Percentiles rank a stretch among this genome's conserved stretches.
phyloP scores from a whole-genome alignment of 2,797 vertebrate species.

The Gymnocypris eckloni region DNA sequence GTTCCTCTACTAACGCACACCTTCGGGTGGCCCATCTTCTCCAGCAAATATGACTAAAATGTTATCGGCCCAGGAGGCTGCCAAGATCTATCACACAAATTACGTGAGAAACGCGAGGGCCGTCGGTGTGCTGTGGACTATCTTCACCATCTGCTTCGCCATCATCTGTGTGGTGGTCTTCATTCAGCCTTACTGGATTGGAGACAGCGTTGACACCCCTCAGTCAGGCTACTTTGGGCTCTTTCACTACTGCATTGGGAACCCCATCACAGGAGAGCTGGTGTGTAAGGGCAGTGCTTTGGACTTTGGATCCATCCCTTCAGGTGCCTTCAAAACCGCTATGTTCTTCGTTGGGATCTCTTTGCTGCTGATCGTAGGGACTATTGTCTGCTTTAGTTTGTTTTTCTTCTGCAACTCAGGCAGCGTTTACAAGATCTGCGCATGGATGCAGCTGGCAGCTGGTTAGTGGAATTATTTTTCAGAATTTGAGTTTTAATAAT shows the following conservation, averaged over 20 bases:
- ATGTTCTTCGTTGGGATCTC: conserved; percentile 98
- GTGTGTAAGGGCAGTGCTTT: conserved; percentile 94
- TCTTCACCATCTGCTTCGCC: conserved; percentile 94
- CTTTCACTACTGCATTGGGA: conserved; percentile 96
- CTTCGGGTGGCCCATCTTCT: neutral
- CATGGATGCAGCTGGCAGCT: conserved; percentile 97
- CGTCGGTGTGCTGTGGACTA: conserved; percentile 93
- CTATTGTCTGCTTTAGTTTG: conserved; percentile 93
- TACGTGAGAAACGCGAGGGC: conserved; percentile 94
- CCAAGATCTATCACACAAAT: conserved; percentile 97
- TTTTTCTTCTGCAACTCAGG: conserved; percentile 97
- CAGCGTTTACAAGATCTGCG: conserved; percentile 97
- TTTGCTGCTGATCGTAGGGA: conserved; percentile 92
- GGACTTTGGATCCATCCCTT: conserved; percentile 95
- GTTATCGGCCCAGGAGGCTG: conserved; percentile 93
- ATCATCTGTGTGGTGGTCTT: conserved; percentile 93
- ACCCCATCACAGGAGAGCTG: conserved; percentile 93
- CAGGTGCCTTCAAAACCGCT: conserved; percentile 95
- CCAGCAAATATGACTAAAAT: conserved; percentile 75
- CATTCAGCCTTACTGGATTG: conserved; percentile 98
- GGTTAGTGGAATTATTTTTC: conserved; percentile 75
- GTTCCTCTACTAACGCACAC: neutral
- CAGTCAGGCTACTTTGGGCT: conserved; percentile 97
- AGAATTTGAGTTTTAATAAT: neutral
- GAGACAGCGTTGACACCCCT: conserved; percentile 94